Evolutionary conservation across 2,113 vertebrate genomes (phyloP).

Genomic region (Nesoenas mayeri): DNA sequence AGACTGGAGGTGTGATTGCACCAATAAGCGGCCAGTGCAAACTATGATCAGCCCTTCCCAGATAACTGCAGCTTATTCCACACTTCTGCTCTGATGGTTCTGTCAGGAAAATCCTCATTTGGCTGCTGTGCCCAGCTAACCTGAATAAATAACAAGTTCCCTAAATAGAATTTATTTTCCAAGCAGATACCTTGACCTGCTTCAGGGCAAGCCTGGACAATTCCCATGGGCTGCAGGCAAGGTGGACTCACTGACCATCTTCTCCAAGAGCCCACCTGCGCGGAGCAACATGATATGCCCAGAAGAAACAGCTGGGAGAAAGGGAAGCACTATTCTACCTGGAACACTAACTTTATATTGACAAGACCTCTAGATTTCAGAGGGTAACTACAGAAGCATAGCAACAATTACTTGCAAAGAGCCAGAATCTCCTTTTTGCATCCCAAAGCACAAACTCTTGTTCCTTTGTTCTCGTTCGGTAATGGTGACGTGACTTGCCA

Average conservation of each 20-base stretch:
- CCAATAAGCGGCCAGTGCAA: fast-evolving
- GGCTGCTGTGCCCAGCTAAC: background rate
- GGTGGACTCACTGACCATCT: background rate
- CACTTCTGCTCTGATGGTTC: background rate
- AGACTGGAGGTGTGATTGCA: background rate
- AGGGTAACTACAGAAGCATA: background rate
- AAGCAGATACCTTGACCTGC: background rate
- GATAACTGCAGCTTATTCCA: background rate
- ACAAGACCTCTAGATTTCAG: background rate
- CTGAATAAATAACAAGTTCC: background rate
- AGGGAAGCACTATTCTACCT: background rate
- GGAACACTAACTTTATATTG: background rate
- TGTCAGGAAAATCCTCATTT: background rate
- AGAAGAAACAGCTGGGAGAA: background rate
- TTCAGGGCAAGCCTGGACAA: background rate
- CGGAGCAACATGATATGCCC: background rate
- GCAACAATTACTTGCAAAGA: background rate
- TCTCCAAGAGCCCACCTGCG: background rate
- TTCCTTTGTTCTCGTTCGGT: background rate
- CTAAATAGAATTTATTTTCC: background rate
- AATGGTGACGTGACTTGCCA: background rate
- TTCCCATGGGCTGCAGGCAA: fast-evolving
- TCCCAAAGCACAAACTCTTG: background rate
- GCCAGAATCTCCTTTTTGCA: background rate
- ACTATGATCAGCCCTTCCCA: fast-evolving